phyloP scores from a whole-genome alignment of 1,140 invertebrate species.

The Babylonia areolata region DNA sequence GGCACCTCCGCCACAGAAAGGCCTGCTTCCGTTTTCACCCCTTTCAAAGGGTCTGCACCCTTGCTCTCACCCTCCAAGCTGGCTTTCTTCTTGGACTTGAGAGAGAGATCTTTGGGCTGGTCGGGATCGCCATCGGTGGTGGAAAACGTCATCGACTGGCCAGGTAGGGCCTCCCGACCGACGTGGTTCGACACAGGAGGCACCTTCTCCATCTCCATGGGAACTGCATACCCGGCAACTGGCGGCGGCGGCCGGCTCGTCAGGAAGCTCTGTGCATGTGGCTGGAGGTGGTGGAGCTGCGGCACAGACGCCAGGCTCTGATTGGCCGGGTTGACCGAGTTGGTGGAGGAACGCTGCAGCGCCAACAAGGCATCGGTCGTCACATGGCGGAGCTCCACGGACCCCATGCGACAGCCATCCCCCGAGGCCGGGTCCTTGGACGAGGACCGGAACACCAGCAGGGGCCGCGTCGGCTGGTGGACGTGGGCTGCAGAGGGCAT shows the following conservation, averaged over 20 bases:
- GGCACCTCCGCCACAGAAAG: not conserved
- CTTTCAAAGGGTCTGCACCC: not conserved
- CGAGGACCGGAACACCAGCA: conserved; percentile 19
- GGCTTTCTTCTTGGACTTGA: conserved; percentile 18
- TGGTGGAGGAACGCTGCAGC: conserved; percentile 19
- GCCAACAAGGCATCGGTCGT: conserved; percentile 16
- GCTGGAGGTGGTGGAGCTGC: not conserved
- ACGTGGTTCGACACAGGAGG: conserved; percentile 15
- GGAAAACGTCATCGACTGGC: not conserved
- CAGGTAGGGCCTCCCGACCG: not conserved
- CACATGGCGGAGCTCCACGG: conserved; percentile 22
- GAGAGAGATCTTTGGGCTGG: conserved; percentile 23
- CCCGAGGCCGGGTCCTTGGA: not conserved
- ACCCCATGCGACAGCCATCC: not conserved
- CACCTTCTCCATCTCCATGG: not conserved
- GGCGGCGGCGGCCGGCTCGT: not conserved
- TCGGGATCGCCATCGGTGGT: not conserved
- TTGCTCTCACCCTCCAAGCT: not conserved
- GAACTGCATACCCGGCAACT: not conserved
- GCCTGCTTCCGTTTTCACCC: not conserved
- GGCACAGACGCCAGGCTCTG: not conserved
- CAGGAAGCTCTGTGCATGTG: not conserved
- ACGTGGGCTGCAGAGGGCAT: not conserved
- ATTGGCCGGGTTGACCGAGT: conserved; percentile 29
- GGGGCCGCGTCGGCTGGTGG: conserved; percentile 16